Conservation (phyloP, 2,797 vertebrate genomes). For the Trichosurus vulpecula region DNA sequence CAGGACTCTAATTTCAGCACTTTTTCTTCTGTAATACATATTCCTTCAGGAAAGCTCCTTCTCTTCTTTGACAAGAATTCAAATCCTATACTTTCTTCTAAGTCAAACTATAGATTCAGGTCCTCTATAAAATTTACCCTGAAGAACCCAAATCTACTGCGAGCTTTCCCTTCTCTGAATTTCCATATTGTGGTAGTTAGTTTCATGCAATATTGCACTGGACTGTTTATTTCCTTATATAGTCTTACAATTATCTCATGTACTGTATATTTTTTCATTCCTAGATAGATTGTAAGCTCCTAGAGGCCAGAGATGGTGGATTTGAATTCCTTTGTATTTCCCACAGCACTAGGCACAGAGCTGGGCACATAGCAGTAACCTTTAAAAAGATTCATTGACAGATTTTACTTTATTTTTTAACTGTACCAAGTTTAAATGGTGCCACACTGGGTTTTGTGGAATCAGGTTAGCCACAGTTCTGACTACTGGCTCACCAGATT, state of each 20-base stretch:
- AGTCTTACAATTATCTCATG: too few relatives aligned
- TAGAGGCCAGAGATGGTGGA: not conserved
- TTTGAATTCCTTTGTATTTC: slow-evolving; percentile 26
- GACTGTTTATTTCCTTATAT: not conserved
- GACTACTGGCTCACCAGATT: slow-evolving; percentile 8
- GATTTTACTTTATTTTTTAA: not conserved
- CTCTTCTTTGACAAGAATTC: too few relatives aligned
- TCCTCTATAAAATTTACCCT: not conserved
- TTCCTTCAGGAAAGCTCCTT: too few relatives aligned
- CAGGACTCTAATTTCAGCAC: too few relatives aligned
- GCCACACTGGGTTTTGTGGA: not conserved
- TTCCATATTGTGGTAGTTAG: not conserved
- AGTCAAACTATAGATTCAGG: not conserved
- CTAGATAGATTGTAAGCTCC: slow-evolving; percentile 4
- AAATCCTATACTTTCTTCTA: slow-evolving; percentile 19
- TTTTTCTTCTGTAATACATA: too few relatives aligned
- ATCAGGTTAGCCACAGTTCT: not conserved
- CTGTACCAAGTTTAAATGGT: not conserved
- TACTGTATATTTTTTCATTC: too few relatives aligned
- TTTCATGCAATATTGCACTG: not conserved
- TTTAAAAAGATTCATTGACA: slow-evolving; percentile 21
- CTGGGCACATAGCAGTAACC: slow-evolving; percentile 2
- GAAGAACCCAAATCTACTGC: not conserved
- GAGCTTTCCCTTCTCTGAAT: slow-evolving; percentile 13
- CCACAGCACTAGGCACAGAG: slow-evolving; percentile 19